Conservation (phyloP, 2,888 invertebrate species). For the Acanthosoma haemorrhoidale region DNA sequence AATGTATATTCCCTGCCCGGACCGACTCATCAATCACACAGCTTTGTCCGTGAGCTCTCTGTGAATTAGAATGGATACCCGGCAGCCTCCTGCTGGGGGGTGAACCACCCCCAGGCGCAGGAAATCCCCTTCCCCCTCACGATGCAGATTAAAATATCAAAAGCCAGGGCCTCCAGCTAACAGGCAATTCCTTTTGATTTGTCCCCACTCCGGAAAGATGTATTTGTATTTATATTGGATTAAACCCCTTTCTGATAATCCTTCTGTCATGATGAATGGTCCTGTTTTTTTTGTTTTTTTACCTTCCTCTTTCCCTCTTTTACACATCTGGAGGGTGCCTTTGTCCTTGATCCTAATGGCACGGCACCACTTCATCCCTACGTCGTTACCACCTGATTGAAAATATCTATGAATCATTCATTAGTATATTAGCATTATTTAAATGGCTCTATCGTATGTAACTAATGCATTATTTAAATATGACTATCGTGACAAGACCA, state of each 20-base stretch:
- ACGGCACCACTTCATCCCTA: too few species aligned
- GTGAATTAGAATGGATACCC: too few species aligned
- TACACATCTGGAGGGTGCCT: too few species aligned
- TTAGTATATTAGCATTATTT: too few species aligned
- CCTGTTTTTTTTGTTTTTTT: background rate
- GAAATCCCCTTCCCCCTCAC: background rate
- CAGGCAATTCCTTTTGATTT: background rate
- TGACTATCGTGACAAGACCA: too few species aligned
- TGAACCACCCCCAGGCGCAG: background rate
- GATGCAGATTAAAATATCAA: conserved; percentile 11
- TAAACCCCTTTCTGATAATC: background rate
- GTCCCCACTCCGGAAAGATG: background rate
- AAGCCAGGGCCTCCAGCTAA: background rate
- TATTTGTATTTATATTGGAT: too few species aligned
- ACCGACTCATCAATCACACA: background rate
- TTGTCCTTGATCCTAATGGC: too few species aligned
- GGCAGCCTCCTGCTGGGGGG: too few species aligned
- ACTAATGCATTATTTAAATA: too few species aligned
- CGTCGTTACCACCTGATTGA: too few species aligned
- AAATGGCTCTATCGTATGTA: too few species aligned
- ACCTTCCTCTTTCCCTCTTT: background rate
- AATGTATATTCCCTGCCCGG: background rate
- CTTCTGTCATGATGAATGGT: background rate
- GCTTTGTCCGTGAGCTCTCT: background rate
- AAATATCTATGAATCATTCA: too few species aligned